These are phyloP conservation scores for Platerodrilus igneus DNA, from an alignment of 2,888 invertebrate species.

Conservation along the genomic window DNA sequence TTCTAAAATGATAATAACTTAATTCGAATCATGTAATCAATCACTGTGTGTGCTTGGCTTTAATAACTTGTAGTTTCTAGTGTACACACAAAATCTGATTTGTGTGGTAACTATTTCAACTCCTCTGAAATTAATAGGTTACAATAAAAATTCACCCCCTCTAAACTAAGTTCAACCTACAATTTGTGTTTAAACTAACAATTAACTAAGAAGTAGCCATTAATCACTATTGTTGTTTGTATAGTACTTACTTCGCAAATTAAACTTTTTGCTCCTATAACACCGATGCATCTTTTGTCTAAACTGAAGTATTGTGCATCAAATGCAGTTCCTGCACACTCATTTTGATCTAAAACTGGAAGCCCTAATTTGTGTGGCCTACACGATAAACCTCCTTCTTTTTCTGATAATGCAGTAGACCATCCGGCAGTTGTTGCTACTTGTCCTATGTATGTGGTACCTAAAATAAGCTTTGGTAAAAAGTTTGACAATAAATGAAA, in stretches of 20 bases:
- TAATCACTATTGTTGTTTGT: no score
- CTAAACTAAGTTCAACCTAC: no score
- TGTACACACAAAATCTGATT: no score
- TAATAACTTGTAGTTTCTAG: no score
- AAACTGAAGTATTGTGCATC: slow-evolving; percentile 42
- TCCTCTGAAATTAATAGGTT: no score
- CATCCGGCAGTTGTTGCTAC: slow-evolving; percentile 52
- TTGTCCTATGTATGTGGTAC: slow-evolving; percentile 49
- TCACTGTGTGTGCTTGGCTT: no score
- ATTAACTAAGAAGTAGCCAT: no score
- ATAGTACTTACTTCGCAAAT: slow-evolving; percentile 49
- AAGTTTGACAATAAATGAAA: slow-evolving; percentile 1
- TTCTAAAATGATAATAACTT: no score
- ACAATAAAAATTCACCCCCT: no score
- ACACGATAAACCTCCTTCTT: slow-evolving; percentile 42
- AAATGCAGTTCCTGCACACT: slow-evolving; percentile 47
- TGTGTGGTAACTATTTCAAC: no score
- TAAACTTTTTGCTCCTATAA: slow-evolving; percentile 49
- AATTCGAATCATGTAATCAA: no score
- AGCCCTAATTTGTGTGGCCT: slow-evolving; percentile 52
- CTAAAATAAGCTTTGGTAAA: slow-evolving; percentile 35
- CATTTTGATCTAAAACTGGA: slow-evolving; percentile 48
- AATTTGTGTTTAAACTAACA: no score
- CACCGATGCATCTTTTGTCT: slow-evolving; percentile 56
- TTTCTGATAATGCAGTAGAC: slow-evolving; percentile 41